Base-by-base conservation (phyloP, 2,797 vertebrate genomes). In the Tenualosa ilisha region DNA sequence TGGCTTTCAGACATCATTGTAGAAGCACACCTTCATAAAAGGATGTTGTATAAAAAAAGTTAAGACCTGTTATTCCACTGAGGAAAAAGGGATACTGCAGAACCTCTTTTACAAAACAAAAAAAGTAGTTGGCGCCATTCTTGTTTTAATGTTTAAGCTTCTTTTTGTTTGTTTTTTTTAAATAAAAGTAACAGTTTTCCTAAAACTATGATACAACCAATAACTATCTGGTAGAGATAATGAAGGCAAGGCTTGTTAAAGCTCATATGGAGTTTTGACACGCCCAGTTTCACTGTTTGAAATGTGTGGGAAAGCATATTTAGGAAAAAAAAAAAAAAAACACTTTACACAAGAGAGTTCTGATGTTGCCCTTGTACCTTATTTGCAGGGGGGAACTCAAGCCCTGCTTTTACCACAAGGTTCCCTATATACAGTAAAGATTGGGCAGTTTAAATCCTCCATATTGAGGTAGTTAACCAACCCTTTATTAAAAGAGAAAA, bases 401-500 rank as follows among this genome's bases (percentile, higher is more conserved):
- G 95, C 94, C 96, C 96, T 96, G 95, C 95, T 96, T 95, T 96
- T 95, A 95, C 96, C 95, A 95, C 95, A 96, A 96, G 93, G 95
- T 94, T 97, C 95, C 96, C 95, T 95, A 95, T 97, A 94, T 96
- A 97, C 95, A 97, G 94, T 96, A 97, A 91, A 96, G 94, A 96
- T 94, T 95, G 96, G 95, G 96, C 96, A 96, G 97, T 96, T 86
- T 94, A 93, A 96, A 96, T 97, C 97, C 96, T 96, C 95, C 95
- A 97, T 96, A 96, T 96, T 93, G 97, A 99, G 97, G 97, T 98
- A 98, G 97, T 96, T 96, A 96, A 96, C 96, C 94, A 96, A 97
- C 96, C 96, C 96, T 95, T 96, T 96, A 96, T 79, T 46, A 96
- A 96, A 95, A 87, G 7, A 95, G 83, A 50, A 88, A 81, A 65